Percentiles rank a stretch among this genome's conserved stretches.
These are phyloP conservation scores for Lanistes nyassanus DNA, from an alignment of 1,140 invertebrate species.

Conservation along the genomic window DNA sequence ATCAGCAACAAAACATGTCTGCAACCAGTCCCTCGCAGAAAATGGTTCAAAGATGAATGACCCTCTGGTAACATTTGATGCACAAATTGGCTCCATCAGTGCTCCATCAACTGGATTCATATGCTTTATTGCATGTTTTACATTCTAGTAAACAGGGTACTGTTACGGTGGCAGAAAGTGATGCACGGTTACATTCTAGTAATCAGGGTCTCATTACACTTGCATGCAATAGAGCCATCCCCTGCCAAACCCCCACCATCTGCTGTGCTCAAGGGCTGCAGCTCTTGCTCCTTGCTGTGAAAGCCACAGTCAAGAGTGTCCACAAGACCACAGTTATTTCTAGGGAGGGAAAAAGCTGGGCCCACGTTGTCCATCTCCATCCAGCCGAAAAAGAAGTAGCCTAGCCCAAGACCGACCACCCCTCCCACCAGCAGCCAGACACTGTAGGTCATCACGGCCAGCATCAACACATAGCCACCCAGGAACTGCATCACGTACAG, in stretches of 20 bases:
- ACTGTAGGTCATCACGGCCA: conserved; percentile 63
- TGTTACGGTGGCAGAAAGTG: no score
- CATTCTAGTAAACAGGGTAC: no score
- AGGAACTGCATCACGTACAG: conserved; percentile 57
- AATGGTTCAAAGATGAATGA: no score
- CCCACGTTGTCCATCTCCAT: conserved; percentile 30
- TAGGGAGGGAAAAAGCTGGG: background rate
- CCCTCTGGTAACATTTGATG: no score
- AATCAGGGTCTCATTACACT: conserved; percentile 10
- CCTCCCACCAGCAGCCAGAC: conserved; percentile 56
- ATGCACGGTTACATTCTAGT: no score
- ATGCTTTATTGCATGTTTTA: no score
- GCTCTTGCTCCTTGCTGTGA: conserved; percentile 31
- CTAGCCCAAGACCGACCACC: conserved; percentile 51
- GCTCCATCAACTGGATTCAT: no score
- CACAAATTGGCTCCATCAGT: no score
- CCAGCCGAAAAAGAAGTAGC: conserved; percentile 62
- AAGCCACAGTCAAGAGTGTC: conserved; percentile 27
- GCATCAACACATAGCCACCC: conserved; percentile 60
- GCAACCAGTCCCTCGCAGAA: no score
- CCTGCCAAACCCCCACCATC: conserved; percentile 6
- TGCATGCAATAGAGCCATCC: conserved; percentile 18
- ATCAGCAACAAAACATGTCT: no score
- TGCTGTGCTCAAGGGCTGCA: conserved; percentile 35
- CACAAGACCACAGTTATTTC: background rate